Evolutionary conservation across 2,888 invertebrate genomes (phyloP), one percentile per base, ranked within the genome.

Genomic region (Hololepta plana): DNA sequence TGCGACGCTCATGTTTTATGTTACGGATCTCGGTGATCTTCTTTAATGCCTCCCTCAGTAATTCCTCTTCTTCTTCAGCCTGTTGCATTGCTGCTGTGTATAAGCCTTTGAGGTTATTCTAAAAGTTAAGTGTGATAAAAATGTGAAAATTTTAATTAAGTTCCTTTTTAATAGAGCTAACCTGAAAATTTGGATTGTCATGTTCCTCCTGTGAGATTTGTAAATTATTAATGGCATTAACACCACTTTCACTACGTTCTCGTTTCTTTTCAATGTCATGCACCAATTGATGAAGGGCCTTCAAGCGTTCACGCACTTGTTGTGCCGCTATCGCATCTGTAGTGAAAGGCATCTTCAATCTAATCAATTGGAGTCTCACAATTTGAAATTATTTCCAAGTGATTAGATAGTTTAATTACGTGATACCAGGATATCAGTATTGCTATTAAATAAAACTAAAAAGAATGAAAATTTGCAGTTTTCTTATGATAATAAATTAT

Each of bases 1-100:
- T 79, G 32, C 88, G 62, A 24, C 84, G 65, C 45, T 88, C 88
- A 53, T 90, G 85, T 43, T 84, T 71, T 15, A 93, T 84, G 15
- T 73, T 69, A 23, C 88, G 67, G 29, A 93, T 88, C 52, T 93
- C 90, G 42, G 80, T 76, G 27, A 95, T 88, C 45, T 82, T 79
- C 12, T 76, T 68, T 14, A 93, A 53, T 0, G 88, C 84, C 34
- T 75, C 73, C 4, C 88, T 62, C 7, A 93, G 61, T 0, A 80
- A 55, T 32, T 79, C 73, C 42, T 90, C 84, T 49, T 93, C 91
- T 39, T 75, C 72, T 33, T 77, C 73, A 1, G 87, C 76, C 43
- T 90, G 88, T 17, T 68, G 59, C 29, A 88, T 60, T 1, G 84
- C 81, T 8, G 73, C 63, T 47, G 76, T 81, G 44, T 85, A 84